Conservation (phyloP, 2,797 vertebrate genomes). For the Tarsius wallacei region DNA sequence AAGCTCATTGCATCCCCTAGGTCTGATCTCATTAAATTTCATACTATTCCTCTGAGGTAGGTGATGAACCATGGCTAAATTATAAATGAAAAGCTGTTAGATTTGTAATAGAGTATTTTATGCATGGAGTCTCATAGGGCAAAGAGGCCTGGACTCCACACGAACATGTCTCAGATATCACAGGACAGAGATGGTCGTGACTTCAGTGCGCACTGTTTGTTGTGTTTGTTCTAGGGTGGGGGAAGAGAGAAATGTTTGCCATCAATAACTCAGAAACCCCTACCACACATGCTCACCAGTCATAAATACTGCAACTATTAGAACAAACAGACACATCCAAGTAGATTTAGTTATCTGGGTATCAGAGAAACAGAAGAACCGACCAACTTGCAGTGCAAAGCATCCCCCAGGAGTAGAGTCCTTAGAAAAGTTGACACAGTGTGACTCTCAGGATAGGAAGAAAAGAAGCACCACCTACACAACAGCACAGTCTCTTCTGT, state of each 20-base stretch:
- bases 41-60: slow-evolving; percentile 51
- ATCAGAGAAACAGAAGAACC: not conserved
- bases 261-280: not conserved
- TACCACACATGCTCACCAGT: not conserved
- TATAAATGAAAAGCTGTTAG: slow-evolving; percentile 67
- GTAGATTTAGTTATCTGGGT: not conserved
- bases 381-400: not conserved
- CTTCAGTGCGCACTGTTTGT: not conserved
- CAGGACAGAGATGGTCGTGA: not conserved
- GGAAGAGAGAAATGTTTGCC: not conserved
- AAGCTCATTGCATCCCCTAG: not conserved
- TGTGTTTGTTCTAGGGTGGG: no score
- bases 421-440: not conserved
- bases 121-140: slow-evolving; percentile 26
- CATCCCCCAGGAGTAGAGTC: not conserved
- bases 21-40: slow-evolving; percentile 50
- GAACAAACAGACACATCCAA: not conserved
- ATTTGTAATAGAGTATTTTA: slow-evolving; percentile 41
- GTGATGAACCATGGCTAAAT: slow-evolving; percentile 73
- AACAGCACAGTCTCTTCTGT: no score
- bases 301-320: not conserved
- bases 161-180: not conserved
- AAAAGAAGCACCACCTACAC: not conserved
- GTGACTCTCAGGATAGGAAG: not conserved
- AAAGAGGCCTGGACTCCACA: not conserved